A percentile compares a stretch with the other conserved stretches of the same genome.
Evolutionary conservation across 2,113 vertebrate species (phyloP).

Genomic region (Probosciger aterrimus): DNA sequence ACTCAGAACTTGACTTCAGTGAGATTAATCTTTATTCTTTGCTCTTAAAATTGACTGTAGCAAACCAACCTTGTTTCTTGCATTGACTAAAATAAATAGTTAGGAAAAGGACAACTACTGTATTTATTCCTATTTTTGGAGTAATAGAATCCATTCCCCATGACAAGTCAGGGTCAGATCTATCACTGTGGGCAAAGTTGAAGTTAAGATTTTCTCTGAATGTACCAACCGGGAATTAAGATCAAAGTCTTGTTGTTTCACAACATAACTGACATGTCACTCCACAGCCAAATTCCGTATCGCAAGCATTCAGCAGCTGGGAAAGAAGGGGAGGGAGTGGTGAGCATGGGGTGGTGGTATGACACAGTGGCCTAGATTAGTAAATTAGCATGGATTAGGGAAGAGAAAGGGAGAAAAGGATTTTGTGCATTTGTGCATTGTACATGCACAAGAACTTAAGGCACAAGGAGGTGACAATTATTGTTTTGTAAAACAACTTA

Average conservation of each 20-base stretch:
- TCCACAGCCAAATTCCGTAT: not conserved
- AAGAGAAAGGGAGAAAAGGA: not conserved
- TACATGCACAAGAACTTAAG: not conserved
- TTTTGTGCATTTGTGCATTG: not conserved
- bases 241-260: slow-evolving; percentile 1
- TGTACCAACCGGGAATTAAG: not conserved
- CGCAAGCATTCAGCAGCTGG: not conserved
- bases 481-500: not conserved
- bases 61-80: not conserved
- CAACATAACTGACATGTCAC: not conserved
- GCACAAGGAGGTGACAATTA: not conserved
- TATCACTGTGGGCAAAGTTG: slow-evolving; percentile 4
- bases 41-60: not conserved
- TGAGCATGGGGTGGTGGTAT: not conserved
- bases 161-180: not conserved
- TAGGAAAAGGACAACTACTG: not conserved
- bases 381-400: not conserved
- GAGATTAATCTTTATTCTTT: not conserved
- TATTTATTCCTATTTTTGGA: not conserved
- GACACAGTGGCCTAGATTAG: not conserved
- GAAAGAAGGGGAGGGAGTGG: not conserved
- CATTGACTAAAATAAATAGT: not conserved
- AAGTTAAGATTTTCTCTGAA: not conserved
- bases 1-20: not conserved
- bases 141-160: not conserved